Percentiles rank a stretch among this genome's conserved stretches.
These are phyloP conservation scores for Leptura quadrifasciata DNA, from an alignment of 2,888 invertebrate species.

Conservation along the genomic window DNA sequence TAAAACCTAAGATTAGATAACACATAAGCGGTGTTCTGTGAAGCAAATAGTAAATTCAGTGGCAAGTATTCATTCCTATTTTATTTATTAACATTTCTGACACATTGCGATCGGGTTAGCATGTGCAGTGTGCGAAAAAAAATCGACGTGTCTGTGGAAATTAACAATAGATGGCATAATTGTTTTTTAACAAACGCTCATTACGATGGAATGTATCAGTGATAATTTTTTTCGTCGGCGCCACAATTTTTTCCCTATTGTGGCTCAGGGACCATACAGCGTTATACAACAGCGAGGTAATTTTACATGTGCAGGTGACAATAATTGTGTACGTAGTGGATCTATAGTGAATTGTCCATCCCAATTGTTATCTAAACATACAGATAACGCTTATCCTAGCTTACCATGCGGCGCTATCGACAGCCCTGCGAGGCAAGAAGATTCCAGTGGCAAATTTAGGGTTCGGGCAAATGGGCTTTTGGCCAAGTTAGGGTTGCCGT, in stretches of 20 bases:
- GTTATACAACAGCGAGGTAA: neutral
- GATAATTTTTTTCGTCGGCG: neutral
- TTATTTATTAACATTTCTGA: slow-evolving; percentile 13
- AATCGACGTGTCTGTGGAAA: neutral
- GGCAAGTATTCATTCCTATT: slow-evolving; percentile 1
- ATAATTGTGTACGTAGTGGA: neutral
- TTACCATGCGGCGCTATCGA: neutral
- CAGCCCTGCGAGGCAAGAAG: neutral
- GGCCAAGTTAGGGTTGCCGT: slow-evolving; percentile 64
- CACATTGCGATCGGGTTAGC: slow-evolving; percentile 3
- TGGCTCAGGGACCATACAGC: neutral
- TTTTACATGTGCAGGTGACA: neutral
- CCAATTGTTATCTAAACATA: neutral
- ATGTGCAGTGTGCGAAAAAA: slow-evolving; percentile 8
- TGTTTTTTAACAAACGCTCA: neutral
- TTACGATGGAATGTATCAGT: slow-evolving; percentile 17
- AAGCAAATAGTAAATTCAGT: slow-evolving; percentile 22
- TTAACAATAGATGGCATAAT: neutral
- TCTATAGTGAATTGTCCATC: neutral
- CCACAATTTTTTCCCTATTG: neutral
- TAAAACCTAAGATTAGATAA: slow-evolving; percentile 53
- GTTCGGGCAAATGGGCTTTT: slow-evolving; percentile 61
- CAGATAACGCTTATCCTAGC: neutral
- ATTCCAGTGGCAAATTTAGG: slow-evolving; percentile 18
- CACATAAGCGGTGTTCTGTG: slow-evolving; percentile 25